These are phyloP conservation scores for Nicator chloris DNA, from an alignment of 2,113 vertebrate species.

Conservation along the genomic window DNA sequence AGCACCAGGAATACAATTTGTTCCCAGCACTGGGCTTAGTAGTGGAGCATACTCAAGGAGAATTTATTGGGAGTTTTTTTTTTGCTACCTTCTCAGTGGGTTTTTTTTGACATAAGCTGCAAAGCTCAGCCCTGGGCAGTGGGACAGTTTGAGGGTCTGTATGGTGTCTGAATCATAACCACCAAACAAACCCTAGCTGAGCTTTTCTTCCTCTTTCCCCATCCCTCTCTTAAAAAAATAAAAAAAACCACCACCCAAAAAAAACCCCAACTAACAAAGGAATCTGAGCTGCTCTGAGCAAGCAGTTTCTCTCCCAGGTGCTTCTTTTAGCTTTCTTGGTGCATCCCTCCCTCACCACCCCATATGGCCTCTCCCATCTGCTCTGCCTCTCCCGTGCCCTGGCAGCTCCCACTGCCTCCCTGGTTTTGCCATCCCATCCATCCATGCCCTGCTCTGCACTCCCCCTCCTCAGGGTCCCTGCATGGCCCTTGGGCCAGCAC, in stretches of 20 bases:
- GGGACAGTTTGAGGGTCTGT: not conserved
- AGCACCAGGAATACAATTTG: not conserved
- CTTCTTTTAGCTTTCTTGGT: conserved; percentile 4
- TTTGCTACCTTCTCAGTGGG: not conserved
- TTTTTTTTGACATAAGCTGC: not conserved
- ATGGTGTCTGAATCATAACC: not conserved
- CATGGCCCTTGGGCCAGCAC: not conserved
- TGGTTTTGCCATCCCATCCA: not conserved
- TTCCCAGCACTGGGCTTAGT: not conserved
- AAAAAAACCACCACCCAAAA: too few relatives aligned
- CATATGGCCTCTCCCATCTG: conserved; percentile 26
- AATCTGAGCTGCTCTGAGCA: not conserved
- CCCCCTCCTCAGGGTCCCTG: not conserved
- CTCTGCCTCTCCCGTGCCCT: not conserved
- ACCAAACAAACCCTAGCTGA: not conserved
- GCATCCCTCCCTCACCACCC: not conserved
- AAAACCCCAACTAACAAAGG: not conserved
- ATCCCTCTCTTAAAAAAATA: not conserved
- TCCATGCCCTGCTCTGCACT: not conserved
- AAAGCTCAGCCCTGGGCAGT: not conserved
- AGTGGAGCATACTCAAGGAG: not conserved
- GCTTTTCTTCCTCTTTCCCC: not conserved
- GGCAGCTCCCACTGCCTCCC: not conserved
- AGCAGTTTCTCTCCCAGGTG: not conserved
- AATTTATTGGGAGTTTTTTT: not conserved